Percentiles rank a stretch among this genome's conserved stretches.
Evolutionary conservation across 1,140 invertebrate species (phyloP).

Genomic region (Apis cerana): DNA sequence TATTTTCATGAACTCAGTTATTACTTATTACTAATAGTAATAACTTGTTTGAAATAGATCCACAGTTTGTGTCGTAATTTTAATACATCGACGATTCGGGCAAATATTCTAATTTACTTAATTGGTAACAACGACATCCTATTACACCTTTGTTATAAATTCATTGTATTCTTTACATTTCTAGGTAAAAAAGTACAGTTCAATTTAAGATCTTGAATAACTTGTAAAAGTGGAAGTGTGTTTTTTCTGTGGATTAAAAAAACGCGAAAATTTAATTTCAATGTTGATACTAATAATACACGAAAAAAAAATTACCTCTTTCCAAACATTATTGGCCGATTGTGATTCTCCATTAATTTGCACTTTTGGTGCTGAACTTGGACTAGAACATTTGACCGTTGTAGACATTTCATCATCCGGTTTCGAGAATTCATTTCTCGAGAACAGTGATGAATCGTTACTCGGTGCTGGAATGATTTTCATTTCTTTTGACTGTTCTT

Average conservation of each 20-base stretch:
- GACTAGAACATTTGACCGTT: background rate
- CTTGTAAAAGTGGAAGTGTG: constrained; percentile 12
- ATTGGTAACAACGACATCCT: constrained; percentile 13
- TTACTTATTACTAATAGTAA: constrained; percentile 7
- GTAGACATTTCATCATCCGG: background rate
- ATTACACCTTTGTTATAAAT: background rate
- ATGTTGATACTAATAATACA: too few species aligned
- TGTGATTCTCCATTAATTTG: constrained; percentile 52
- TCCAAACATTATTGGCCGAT: constrained; percentile 79
- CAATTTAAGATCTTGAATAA: constrained; percentile 27
- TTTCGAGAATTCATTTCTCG: constrained; percentile 8
- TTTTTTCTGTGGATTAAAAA: constrained; percentile 28
- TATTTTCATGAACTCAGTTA: constrained; percentile 56
- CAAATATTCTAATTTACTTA: constrained; percentile 15
- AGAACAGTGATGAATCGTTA: background rate
- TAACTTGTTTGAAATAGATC: constrained; percentile 18
- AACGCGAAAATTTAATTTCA: constrained; percentile 10
- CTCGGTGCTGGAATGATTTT: constrained; percentile 27
- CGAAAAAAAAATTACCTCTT: constrained; percentile 76
- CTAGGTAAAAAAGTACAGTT: constrained; percentile 17
- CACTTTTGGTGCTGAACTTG: background rate
- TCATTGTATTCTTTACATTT: constrained; percentile 7
- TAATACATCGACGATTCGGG: background rate
- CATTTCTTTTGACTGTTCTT: constrained; percentile 27
- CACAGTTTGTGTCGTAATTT: constrained; percentile 3